Conservation (phyloP, 2,888 invertebrate species). For the Bimastos eiseni region DNA sequence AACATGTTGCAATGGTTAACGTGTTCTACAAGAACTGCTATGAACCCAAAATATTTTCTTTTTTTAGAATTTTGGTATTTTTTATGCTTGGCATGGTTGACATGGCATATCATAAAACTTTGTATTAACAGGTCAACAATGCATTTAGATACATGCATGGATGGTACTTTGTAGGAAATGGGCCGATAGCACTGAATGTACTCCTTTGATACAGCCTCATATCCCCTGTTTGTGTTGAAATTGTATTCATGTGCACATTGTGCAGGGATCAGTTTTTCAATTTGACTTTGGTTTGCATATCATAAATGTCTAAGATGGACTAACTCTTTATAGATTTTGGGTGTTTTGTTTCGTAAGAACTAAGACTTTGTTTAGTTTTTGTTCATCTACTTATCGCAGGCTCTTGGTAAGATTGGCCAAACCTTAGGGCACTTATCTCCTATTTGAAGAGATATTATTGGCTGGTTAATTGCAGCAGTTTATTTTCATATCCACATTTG, state of each 20-base stretch:
- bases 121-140: too few relatives aligned
- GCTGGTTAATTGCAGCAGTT: not conserved
- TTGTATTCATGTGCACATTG: not conserved
- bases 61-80: too few relatives aligned
- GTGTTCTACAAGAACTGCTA: too few relatives aligned
- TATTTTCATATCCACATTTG: not conserved
- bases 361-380: constrained; percentile 13
- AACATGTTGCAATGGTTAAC: too few relatives aligned
- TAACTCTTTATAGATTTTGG: not conserved
- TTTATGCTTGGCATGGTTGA: too few relatives aligned
- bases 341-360: not conserved
- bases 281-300: not conserved
- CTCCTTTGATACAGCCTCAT: not conserved
- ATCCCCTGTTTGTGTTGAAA: not conserved
- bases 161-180: not conserved
- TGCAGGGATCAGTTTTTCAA: not conserved
- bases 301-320: not conserved
- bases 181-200: not conserved
- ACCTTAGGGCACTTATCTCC: not conserved
- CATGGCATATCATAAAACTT: too few relatives aligned
- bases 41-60: too few relatives aligned
- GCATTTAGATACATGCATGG: not conserved
- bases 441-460: not conserved
- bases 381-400: not conserved
- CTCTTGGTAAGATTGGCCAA: not conserved